These are phyloP conservation scores for Hypercompe scribonia DNA, from an alignment of 2,888 invertebrate genomes.

Conservation along the genomic window DNA sequence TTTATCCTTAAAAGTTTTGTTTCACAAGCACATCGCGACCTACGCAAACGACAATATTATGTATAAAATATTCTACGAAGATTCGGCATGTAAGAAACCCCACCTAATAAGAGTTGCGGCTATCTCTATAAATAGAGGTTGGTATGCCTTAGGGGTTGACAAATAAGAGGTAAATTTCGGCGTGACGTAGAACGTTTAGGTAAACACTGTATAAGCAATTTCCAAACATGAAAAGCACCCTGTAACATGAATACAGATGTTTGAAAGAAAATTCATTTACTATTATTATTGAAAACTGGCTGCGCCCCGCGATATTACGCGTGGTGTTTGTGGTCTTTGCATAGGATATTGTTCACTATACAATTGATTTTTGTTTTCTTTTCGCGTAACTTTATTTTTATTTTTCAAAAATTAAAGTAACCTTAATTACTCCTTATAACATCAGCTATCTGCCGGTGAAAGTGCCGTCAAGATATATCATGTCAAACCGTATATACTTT, in stretches of 20 bases:
- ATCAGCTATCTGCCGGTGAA: too few relatives aligned
- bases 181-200: background rate
- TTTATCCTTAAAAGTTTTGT: conserved; percentile 7
- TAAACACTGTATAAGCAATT: background rate
- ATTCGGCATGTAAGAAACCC: conserved; percentile 1
- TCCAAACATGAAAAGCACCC: background rate
- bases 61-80: background rate
- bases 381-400: too few relatives aligned
- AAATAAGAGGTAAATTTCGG: conserved; percentile 1
- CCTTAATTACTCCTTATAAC: too few relatives aligned
- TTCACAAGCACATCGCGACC: background rate
- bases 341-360: too few relatives aligned
- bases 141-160: background rate
- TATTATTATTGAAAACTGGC: too few relatives aligned
- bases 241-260: background rate
- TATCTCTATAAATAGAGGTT: background rate
- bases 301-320: too few relatives aligned
- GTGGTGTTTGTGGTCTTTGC: too few relatives aligned
- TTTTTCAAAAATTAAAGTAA: too few relatives aligned
- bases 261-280: background rate
- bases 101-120: background rate
- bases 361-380: too few relatives aligned
- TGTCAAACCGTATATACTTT: too few relatives aligned
- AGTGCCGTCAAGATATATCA: too few relatives aligned
- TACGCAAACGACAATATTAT: background rate